Percentiles rank a stretch among this genome's conserved stretches.
phyloP scores from a whole-genome alignment of 1,140 invertebrate species.

The Drosophila busckii region DNA sequence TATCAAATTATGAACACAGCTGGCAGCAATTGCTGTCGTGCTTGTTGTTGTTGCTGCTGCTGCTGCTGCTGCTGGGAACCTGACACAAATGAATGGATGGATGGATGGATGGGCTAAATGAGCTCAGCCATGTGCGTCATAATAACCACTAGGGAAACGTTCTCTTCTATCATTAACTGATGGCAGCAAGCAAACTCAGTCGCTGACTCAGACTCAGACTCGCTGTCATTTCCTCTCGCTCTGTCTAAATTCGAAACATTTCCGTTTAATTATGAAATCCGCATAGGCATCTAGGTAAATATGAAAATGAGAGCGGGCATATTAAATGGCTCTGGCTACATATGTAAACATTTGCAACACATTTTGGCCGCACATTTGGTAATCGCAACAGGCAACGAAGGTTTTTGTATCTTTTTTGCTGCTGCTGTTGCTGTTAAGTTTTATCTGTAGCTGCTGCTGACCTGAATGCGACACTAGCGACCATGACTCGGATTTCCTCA shows the following conservation, averaged over 20 bases:
- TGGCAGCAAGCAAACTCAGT: constrained; percentile 1
- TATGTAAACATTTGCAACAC: constrained; percentile 15
- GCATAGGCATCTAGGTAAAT: constrained; percentile 51
- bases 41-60: neutral
- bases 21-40: constrained; percentile 59
- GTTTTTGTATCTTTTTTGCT: too few species aligned
- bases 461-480: constrained; percentile 12
- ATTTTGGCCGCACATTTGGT: constrained; percentile 3
- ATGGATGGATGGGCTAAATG: constrained; percentile 33
- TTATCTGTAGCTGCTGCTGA: constrained; percentile 7
- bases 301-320: constrained; percentile 1
- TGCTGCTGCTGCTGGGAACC: constrained; percentile 37
- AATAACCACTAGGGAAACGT: constrained; percentile 50
- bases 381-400: too few species aligned
- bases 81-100: constrained; percentile 53
- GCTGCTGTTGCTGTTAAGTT: too few species aligned
- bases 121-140: constrained; percentile 46
- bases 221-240: constrained; percentile 22
- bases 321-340: constrained; percentile 16
- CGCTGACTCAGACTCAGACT: neutral
- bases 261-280: constrained; percentile 61
- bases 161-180: constrained; percentile 5
- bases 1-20: constrained; percentile 74
- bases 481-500: constrained; percentile 34
- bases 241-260: constrained; percentile 48